phyloP scores from a whole-genome alignment of 2,113 vertebrate genomes.

The Xenus cinereus region DNA sequence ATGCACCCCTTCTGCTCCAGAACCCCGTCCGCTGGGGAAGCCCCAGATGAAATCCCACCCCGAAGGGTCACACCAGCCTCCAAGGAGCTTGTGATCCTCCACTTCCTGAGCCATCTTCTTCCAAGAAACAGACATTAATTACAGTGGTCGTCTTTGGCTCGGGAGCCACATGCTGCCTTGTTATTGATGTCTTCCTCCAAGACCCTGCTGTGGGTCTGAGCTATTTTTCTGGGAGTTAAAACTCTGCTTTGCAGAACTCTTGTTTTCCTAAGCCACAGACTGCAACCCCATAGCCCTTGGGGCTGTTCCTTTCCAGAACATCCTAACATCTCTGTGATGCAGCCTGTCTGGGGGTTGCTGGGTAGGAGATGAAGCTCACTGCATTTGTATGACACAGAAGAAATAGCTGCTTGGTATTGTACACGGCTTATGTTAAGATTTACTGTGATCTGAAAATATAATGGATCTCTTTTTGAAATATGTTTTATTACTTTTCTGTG shows the following conservation, averaged over 20 bases:
- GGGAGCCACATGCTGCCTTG: background rate
- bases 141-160: background rate
- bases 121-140: background rate
- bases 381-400: background rate
- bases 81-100: background rate
- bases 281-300: background rate
- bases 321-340: background rate
- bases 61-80: background rate
- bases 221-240: background rate
- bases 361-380: background rate
- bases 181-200: background rate
- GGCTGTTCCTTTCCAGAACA: background rate
- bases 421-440: conserved; percentile 25
- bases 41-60: background rate
- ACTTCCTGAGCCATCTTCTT: background rate
- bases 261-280: background rate
- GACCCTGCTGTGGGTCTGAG: background rate
- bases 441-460: conserved; percentile 41
- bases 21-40: background rate
- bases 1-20: background rate
- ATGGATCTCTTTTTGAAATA: conserved; percentile 31
- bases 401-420: background rate
- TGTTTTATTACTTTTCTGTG: conserved; percentile 42
- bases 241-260: background rate
- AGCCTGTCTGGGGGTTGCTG: background rate